These are phyloP conservation scores for Oryzaephilus surinamensis DNA, from an alignment of 1,140 invertebrate species.

Conservation along the genomic window DNA sequence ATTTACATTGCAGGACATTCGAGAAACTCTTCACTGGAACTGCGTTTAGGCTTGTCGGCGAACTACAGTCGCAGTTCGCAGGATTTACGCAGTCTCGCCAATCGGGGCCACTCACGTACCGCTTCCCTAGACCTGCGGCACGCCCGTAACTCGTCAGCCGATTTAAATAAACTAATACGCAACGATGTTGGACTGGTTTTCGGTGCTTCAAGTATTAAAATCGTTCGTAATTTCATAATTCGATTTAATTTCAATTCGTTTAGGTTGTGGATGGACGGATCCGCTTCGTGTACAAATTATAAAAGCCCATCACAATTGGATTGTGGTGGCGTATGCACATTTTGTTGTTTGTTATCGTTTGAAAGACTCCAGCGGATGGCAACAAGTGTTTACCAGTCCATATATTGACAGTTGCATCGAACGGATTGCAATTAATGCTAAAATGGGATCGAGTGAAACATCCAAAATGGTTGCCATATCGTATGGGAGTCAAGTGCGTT, in stretches of 20 bases:
- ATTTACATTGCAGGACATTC: slow-evolving; percentile 24
- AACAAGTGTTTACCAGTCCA: slow-evolving; percentile 86
- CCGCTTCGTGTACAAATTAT: slow-evolving; percentile 85
- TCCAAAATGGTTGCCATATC: slow-evolving; percentile 86
- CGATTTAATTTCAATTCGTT: slow-evolving; percentile 10
- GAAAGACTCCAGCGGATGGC: slow-evolving; percentile 94
- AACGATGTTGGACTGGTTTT: slow-evolving; percentile 61
- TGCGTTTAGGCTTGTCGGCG: slow-evolving; percentile 39
- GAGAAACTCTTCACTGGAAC: slow-evolving; percentile 66
- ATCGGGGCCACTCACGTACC: slow-evolving; percentile 69
- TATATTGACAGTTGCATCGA: slow-evolving; percentile 84
- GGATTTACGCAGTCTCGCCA: slow-evolving; percentile 41
- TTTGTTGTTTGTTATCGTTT: slow-evolving; percentile 90
- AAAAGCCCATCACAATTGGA: slow-evolving; percentile 96
- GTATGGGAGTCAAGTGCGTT: slow-evolving; percentile 68
- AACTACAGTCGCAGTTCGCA: slow-evolving; percentile 36
- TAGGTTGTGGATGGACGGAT: slow-evolving; percentile 64
- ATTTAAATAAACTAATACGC: slow-evolving; percentile 62
- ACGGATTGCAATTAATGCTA: slow-evolving; percentile 88
- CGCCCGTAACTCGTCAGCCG: slow-evolving; percentile 63
- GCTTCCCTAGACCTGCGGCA: slow-evolving; percentile 75
- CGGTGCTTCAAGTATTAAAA: slow-evolving; percentile 17
- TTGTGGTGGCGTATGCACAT: slow-evolving; percentile 91
- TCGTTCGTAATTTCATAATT: neutral
- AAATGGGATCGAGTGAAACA: slow-evolving; percentile 55